These are phyloP conservation scores for Polydrusus pterygomalis DNA, from an alignment of 2,888 invertebrate genomes.

Conservation along the genomic window DNA sequence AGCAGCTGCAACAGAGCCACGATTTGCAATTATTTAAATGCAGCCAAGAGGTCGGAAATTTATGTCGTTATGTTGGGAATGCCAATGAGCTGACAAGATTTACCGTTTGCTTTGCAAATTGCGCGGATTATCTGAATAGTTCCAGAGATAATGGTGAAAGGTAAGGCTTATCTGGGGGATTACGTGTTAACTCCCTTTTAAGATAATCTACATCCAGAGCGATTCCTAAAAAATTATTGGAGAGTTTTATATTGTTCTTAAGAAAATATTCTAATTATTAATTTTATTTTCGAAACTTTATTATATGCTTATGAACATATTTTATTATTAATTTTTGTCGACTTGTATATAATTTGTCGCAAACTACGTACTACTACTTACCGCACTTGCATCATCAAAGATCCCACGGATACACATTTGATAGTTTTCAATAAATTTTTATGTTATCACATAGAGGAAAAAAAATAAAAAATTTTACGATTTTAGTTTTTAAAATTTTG, in stretches of 20 bases:
- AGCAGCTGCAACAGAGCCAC: slow-evolving; percentile 2
- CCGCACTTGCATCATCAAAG: too few relatives aligned
- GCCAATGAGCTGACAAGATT: slow-evolving; percentile 43
- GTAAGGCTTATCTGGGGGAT: slow-evolving; percentile 1
- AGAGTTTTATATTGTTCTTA: not conserved
- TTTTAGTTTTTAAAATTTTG: too few relatives aligned
- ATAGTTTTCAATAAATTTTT: too few relatives aligned
- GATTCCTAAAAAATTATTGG: not conserved
- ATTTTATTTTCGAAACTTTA: too few relatives aligned
- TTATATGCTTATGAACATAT: too few relatives aligned
- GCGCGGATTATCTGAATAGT: slow-evolving; percentile 35
- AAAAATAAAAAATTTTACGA: too few relatives aligned
- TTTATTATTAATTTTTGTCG: too few relatives aligned
- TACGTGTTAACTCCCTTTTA: not conserved
- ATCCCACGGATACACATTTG: too few relatives aligned
- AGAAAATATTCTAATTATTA: too few relatives aligned
- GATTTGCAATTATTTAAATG: slow-evolving; percentile 44
- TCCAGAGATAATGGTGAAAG: slow-evolving; percentile 7
- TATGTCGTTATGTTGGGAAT: slow-evolving; percentile 36
- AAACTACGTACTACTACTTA: too few relatives aligned
- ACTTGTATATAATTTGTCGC: too few relatives aligned
- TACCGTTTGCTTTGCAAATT: slow-evolving; percentile 46
- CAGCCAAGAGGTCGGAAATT: slow-evolving; percentile 27
- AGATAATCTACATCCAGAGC: not conserved
- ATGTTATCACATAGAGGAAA: too few relatives aligned